A percentile compares a stretch with the other conserved stretches of the same genome.
Conservation (phyloP, 2,113 vertebrate genomes). For the Triplophysa dalaica region DNA sequence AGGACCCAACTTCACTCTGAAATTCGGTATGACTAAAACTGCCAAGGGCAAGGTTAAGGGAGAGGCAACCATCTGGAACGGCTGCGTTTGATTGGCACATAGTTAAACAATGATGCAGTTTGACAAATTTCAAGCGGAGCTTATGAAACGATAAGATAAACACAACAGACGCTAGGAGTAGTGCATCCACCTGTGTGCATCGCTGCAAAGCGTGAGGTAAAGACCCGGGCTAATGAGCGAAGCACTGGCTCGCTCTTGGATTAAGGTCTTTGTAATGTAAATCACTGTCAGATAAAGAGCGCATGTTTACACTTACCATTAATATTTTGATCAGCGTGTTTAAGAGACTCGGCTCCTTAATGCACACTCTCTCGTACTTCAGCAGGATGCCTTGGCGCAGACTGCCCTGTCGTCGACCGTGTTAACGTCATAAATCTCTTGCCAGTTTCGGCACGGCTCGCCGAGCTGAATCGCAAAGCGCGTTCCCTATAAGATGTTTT, state of each 20-base stretch:
- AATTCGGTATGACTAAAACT: conserved; percentile 75
- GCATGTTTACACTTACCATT: conserved; percentile 81
- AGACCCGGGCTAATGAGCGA: conserved; percentile 83
- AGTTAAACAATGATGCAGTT: conserved; percentile 92
- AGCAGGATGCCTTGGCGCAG: conserved; percentile 71
- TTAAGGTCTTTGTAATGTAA: conserved; percentile 83
- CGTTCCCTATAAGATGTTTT: conserved; percentile 69
- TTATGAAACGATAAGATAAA: conserved; percentile 95
- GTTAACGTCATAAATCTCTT: conserved; percentile 81
- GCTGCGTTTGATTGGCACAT: conserved; percentile 82
- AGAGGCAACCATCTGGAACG: conserved; percentile 85
- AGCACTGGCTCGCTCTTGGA: conserved; percentile 75
- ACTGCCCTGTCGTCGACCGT: conserved; percentile 73
- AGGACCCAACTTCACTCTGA: conserved; percentile 66
- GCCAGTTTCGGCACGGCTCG: conserved; percentile 63
- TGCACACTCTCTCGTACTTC: conserved; percentile 79
- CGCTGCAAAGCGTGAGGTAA: conserved; percentile 83
- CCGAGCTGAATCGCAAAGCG: conserved; percentile 52
- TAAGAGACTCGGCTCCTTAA: conserved; percentile 86
- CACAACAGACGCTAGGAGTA: conserved; percentile 76
- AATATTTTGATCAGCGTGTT: conserved; percentile 90
- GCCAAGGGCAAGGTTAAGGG: conserved; percentile 81
- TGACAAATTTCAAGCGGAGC: conserved; percentile 92
- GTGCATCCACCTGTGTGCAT: conserved; percentile 86
- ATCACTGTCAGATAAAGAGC: conserved; percentile 83